Evolutionary conservation across 2,888 invertebrate genomes (phyloP).

Genomic region (Chloroclystis v-ata): DNA sequence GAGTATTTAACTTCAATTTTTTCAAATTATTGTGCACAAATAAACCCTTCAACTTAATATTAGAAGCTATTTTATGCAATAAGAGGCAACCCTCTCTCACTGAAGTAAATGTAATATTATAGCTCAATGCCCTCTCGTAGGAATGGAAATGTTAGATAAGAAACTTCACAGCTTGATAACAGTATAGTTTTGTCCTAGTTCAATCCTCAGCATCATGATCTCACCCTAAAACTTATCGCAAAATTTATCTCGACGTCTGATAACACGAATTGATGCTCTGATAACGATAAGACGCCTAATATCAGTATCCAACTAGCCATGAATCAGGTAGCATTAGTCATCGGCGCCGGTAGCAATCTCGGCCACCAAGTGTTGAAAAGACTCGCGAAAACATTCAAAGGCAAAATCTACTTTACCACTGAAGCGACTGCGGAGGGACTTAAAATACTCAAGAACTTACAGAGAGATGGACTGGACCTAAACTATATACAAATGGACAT

Average conservation of each 20-base stretch:
- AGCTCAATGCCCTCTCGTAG: no score
- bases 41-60: no score
- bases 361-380: slow-evolving; percentile 65
- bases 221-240: slow-evolving; percentile 42
- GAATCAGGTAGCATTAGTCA: slow-evolving; percentile 65
- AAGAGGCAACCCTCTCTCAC: no score
- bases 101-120: no score
- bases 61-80: no score
- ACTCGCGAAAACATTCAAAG: slow-evolving; percentile 50
- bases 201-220: slow-evolving; percentile 45
- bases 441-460: slow-evolving; percentile 54
- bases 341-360: slow-evolving; percentile 65
- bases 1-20: no score
- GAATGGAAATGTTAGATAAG: no score
- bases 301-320: slow-evolving; percentile 55
- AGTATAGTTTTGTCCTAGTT: slow-evolving; percentile 7
- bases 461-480: slow-evolving; percentile 42
- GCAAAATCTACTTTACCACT: slow-evolving; percentile 67
- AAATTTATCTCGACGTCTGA: slow-evolving; percentile 53
- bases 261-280: slow-evolving; percentile 60
- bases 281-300: slow-evolving; percentile 56
- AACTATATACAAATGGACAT: slow-evolving; percentile 62
- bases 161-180: no score
- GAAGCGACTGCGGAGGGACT: slow-evolving; percentile 61
- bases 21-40: no score